Percentiles rank a stretch among this genome's conserved stretches.
Evolutionary conservation across 1,140 invertebrate genomes (phyloP).

Genomic region (Temnothorax longispinosus): DNA sequence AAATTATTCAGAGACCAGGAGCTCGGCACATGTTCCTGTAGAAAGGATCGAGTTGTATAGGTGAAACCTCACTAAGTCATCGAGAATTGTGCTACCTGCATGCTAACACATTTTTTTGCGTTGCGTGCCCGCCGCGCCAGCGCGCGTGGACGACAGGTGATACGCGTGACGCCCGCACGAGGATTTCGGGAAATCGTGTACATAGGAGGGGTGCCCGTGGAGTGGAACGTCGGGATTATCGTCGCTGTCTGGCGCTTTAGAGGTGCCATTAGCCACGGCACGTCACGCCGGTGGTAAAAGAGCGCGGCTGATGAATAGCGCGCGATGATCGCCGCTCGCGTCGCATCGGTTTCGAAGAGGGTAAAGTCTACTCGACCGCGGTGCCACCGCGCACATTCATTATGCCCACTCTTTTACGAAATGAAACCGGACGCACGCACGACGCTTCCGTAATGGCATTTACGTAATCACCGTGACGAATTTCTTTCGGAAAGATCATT

Average conservation of each 20-base stretch:
- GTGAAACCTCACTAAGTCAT: conserved; percentile 25
- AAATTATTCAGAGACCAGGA: conserved; percentile 8
- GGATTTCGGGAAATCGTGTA: conserved; percentile 56
- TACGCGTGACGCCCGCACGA: conserved; percentile 51
- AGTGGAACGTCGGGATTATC: conserved; percentile 65
- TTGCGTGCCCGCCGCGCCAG: conserved; percentile 9
- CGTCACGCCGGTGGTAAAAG: conserved; percentile 62
- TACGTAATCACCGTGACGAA: conserved; percentile 22
- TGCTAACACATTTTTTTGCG: conserved; percentile 53
- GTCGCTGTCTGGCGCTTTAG: conserved; percentile 52
- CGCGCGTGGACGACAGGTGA: conserved; percentile 58
- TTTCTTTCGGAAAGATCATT: neutral
- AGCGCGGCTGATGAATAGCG: conserved; percentile 64
- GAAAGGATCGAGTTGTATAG: neutral
- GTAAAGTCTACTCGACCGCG: conserved; percentile 37
- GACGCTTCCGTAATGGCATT: conserved; percentile 36
- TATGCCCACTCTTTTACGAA: conserved; percentile 33
- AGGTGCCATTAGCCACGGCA: conserved; percentile 63
- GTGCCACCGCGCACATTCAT: conserved; percentile 13
- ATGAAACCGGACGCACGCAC: conserved; percentile 40
- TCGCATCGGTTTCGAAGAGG: conserved; percentile 20
- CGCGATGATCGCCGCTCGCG: conserved; percentile 43
- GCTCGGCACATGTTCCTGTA: neutral
- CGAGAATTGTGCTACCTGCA: conserved; percentile 46
- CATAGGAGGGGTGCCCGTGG: conserved; percentile 20